phyloP scores from a whole-genome alignment of 1,140 invertebrate genomes.

The Papilio aristodemus region DNA sequence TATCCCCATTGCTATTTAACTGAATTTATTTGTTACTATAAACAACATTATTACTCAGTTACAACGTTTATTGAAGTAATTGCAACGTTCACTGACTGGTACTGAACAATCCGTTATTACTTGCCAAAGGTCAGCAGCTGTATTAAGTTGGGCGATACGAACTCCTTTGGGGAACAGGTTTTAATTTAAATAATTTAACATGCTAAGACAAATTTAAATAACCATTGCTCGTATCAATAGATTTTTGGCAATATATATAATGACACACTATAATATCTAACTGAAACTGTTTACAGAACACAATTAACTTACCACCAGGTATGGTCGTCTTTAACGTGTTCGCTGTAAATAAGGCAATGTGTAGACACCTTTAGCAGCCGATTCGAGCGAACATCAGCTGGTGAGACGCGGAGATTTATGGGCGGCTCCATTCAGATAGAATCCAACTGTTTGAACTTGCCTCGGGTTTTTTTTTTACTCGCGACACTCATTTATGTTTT shows the following conservation, averaged over 20 bases:
- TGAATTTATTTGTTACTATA: not conserved
- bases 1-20: too few species aligned
- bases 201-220: not conserved
- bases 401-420: slow-evolving; percentile 72
- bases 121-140: slow-evolving; percentile 19
- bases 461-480: slow-evolving; percentile 48
- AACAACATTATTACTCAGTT: slow-evolving; percentile 24
- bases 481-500: slow-evolving; percentile 36
- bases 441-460: slow-evolving; percentile 58
- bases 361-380: slow-evolving; percentile 33
- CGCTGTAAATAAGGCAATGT: not conserved
- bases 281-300: too few species aligned
- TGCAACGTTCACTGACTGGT: not conserved
- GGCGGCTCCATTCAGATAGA: slow-evolving; percentile 58
- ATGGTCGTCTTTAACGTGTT: too few species aligned
- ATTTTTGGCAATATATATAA: not conserved
- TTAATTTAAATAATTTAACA: not conserved
- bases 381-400: slow-evolving; percentile 69
- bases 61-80: slow-evolving; percentile 13
- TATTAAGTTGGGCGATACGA: not conserved
- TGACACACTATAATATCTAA: too few species aligned
- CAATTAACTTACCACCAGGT: too few species aligned
- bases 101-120: not conserved
- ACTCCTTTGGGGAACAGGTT: not conserved
- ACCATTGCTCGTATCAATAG: not conserved